phyloP scores from a whole-genome alignment of 2,797 vertebrate genomes.

The Tolypeutes matacus region DNA sequence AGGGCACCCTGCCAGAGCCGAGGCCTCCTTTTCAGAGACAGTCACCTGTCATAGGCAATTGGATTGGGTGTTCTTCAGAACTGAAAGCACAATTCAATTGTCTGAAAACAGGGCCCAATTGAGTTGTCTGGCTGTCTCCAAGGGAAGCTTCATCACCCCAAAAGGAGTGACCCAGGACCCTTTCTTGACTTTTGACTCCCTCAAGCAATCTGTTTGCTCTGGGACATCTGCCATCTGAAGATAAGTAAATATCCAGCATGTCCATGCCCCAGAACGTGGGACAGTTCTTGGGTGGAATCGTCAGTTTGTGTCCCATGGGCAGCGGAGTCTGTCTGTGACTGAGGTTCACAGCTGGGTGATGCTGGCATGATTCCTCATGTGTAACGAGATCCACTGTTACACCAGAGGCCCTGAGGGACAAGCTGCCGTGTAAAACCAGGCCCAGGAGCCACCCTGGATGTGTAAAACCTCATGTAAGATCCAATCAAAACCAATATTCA shows the following conservation, averaged over 20 bases:
- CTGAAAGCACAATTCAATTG: constrained; percentile 53
- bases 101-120: neutral
- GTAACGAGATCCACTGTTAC: neutral
- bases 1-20: neutral
- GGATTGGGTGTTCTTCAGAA: constrained; percentile 23
- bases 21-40: neutral
- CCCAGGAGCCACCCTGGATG: neutral
- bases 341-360: neutral
- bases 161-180: neutral
- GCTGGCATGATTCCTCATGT: neutral
- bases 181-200: constrained; percentile 2
- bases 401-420: neutral
- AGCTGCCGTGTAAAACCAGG: neutral
- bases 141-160: neutral
- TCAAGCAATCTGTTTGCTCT: neutral
- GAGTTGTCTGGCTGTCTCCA: neutral
- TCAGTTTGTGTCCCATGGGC: neutral
- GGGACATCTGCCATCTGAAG: neutral
- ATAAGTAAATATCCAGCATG: neutral
- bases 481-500: neutral
- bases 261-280: neutral
- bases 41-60: neutral
- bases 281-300: neutral
- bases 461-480: neutral
- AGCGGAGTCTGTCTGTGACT: neutral